Evolutionary conservation across 1,140 invertebrate species (phyloP).

Genomic region (Babylonia areolata): DNA sequence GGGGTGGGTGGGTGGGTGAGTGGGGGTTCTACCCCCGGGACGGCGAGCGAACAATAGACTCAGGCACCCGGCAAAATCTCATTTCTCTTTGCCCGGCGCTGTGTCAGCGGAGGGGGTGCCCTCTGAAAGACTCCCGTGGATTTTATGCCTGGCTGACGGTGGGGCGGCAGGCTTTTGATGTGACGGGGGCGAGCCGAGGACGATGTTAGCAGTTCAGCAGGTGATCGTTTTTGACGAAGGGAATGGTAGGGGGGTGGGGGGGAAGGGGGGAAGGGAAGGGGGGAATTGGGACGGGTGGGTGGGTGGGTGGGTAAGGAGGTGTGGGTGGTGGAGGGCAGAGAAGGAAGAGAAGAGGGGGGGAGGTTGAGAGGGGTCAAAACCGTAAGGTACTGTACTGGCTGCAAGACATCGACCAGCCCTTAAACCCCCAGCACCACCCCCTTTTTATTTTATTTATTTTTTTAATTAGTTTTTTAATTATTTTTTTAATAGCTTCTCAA

Average conservation of each 20-base stretch:
- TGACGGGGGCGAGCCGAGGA: not conserved
- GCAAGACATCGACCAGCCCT: no score
- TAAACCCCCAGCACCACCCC: no score
- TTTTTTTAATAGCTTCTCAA: no score
- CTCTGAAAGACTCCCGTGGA: not conserved
- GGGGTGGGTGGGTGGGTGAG: no score
- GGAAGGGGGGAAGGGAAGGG: not conserved
- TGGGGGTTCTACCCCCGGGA: no score
- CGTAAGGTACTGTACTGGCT: no score
- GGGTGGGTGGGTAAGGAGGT: not conserved
- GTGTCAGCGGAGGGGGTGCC: not conserved
- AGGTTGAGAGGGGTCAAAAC: no score
- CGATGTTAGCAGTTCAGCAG: not conserved
- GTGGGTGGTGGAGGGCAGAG: not conserved
- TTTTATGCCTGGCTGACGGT: conserved; percentile 15
- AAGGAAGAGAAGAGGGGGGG: no score
- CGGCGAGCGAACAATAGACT: conserved; percentile 15
- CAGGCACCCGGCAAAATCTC: conserved; percentile 33
- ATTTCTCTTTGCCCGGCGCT: not conserved
- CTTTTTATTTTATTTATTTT: no score
- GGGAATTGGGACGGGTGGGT: not conserved
- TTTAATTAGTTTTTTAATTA: no score
- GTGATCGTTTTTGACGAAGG: not conserved
- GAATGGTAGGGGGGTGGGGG: not conserved
- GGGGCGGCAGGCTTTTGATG: conserved; percentile 29